Base-by-base conservation (phyloP, 2,888 invertebrate species). In the Dicranocentrus wangi region DNA sequence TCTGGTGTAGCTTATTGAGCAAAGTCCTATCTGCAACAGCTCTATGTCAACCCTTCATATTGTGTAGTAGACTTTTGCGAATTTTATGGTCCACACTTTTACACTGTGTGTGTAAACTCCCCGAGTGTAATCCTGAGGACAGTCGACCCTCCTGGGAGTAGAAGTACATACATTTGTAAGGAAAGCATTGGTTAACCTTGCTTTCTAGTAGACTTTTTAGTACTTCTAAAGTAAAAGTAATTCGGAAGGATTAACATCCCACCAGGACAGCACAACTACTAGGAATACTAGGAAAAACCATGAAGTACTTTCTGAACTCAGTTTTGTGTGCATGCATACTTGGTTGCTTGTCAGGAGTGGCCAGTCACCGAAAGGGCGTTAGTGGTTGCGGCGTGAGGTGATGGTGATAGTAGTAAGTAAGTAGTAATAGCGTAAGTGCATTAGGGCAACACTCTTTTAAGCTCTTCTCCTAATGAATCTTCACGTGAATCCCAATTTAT, bases 241-340 rank as follows among this genome's bases (percentile, higher is more conserved):
- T 69, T 69, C 53, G 28, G 53, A 55, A 69, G 69, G 69, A 69
- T 69, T 69, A 69, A 32, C 69, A 28, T 69, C 55, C 55, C 39
- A 53, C 10, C 68, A 51, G 65, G 28, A 27, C 21, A 68, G 51
- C 19, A 53, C 13, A 19, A 53, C 53, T 17, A 19, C 8, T 13
- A 60, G 32, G 32, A 53, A 53, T 7, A n/a, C 53, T 10, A 53
- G 21, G 65, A 47, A 25, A 66, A 65, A 27, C 19, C 32, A 10
- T 32, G 32, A 7, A n/a, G n/a, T n/a, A n/a, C n/a, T n/a, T n/a
- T n/a, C n/a, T n/a, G n/a, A n/a, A n/a, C n/a, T n/a, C n/a, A n/a
- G n/a, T n/a, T n/a, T n/a, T n/a, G n/a, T n/a, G n/a, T n/a, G n/a
- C n/a, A n/a, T n/a, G n/a, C n/a, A n/a, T n/a, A n/a, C n/a, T n/a